Conservation (phyloP, 2,113 vertebrate species). For the Bujurquina vittata region DNA sequence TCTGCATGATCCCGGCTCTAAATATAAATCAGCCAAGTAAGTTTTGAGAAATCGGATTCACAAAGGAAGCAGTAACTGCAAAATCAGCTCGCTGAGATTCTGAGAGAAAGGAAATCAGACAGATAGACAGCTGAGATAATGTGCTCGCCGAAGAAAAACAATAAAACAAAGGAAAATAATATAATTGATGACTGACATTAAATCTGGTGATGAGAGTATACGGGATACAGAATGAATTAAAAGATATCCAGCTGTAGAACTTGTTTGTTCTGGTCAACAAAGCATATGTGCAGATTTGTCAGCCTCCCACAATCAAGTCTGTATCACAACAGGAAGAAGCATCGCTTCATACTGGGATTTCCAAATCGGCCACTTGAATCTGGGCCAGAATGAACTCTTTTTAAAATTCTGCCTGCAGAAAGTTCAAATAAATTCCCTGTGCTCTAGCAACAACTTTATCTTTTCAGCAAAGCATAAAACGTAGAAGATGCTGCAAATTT, state of each 20-base stretch:
- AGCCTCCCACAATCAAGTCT: conserved; percentile 55
- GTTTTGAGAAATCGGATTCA: conserved; percentile 38
- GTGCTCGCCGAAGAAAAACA: conserved; percentile 22
- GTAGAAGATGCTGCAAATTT: background rate
- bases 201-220: background rate
- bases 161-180: conserved; percentile 27
- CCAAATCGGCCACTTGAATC: conserved; percentile 59
- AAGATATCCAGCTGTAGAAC: conserved; percentile 30
- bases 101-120: conserved; percentile 3
- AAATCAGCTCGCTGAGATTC: conserved; percentile 27
- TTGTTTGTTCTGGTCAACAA: conserved; percentile 57
- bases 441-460: background rate
- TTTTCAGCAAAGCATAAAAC: background rate
- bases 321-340: conserved; percentile 54
- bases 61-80: conserved; percentile 7
- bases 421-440: conserved; percentile 15
- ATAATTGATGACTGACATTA: conserved; percentile 17
- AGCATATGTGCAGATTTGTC: conserved; percentile 63
- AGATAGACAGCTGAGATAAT: conserved; percentile 23
- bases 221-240: conserved; percentile 20
- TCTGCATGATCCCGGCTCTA: conserved; percentile 6
- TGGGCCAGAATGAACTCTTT: conserved; percentile 39
- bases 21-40: conserved; percentile 38
- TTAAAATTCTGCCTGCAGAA: conserved; percentile 29
- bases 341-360: conserved; percentile 43